Percentiles rank a stretch among this genome's conserved stretches.
These are phyloP conservation scores for Myocastor coypus DNA, from an alignment of 2,113 vertebrate genomes.

Conservation along the genomic window DNA sequence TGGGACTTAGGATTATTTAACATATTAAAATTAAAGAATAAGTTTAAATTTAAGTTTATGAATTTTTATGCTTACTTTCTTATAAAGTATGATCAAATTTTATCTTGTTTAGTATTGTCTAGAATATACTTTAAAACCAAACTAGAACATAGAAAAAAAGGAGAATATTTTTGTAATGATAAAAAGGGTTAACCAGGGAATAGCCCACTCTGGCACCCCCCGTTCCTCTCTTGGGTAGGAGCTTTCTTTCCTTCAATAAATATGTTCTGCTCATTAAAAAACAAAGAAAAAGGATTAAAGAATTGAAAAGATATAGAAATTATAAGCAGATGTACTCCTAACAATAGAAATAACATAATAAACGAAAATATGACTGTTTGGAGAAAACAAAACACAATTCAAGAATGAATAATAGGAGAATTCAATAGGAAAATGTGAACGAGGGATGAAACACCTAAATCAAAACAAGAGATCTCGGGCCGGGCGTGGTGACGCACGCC, in stretches of 20 bases:
- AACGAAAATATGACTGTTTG: neutral
- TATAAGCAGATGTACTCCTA: neutral
- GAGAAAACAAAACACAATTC: neutral
- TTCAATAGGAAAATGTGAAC: neutral
- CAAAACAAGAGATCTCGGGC: neutral
- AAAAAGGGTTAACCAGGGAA: no score
- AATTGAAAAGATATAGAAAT: neutral
- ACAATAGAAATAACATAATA: neutral
- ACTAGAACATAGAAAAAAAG: neutral
- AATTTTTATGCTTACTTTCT: neutral
- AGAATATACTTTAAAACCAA: neutral
- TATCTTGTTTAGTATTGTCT: neutral
- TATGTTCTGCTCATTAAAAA: no score
- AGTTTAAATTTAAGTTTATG: conserved; percentile 62
- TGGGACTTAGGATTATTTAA: conserved; percentile 41
- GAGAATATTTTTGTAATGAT: neutral
- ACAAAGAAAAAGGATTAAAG: neutral
- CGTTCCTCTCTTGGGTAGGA: no score
- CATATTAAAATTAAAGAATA: neutral
- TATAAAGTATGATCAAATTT: conserved; percentile 22
- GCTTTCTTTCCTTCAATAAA: no score
- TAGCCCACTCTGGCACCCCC: no score
- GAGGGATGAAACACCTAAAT: neutral
- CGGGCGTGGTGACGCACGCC: no score
- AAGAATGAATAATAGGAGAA: neutral